Base-by-base conservation (phyloP, 2,113 vertebrate genomes). In the Bubo blakistoni region DNA sequence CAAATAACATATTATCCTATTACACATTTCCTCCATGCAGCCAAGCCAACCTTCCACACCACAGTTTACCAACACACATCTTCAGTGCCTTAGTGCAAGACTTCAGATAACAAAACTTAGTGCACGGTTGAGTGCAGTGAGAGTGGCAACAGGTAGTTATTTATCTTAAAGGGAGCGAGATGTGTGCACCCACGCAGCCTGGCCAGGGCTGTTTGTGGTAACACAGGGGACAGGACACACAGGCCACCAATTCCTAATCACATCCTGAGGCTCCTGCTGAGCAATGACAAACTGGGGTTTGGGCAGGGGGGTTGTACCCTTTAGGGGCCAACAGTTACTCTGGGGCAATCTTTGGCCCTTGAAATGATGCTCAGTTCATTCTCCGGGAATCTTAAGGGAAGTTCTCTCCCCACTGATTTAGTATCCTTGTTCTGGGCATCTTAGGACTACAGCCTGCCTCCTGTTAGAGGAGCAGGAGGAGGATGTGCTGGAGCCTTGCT, bases 121-220 rank as follows among this genome's bases (percentile, higher is more conserved):
- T 6, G 16, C 59, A 26, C 34, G 40, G 86, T 16, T 11, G 55
- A 62, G 40, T 1, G 13, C 72, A 52, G 57, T 2, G 15, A 25
- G 16, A 44, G 42, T 8, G 27, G 40, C 44, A 66, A 40, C 52
- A 52, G 57, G 27, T 2, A 7, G 16, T 30, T 42, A 52, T 9
- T 94, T 9, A 32, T 27, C 13, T 49, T 19, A 10, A 34, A 71
- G 38, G 20, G 46, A 47, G 9, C 18, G 46, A 63, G 55, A 17
- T 10, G 36, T 1, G 10, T 15, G 38, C 7, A 5, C 32, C 34
- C 13, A 1, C 4, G 16, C 26, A n/a, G 46, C 55, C 11, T 21
- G 34, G n/a, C 14, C 46, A n/a, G 40, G 54, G 22, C 58, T 47
- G 9, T 51, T 14, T 38, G 52, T 11, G n/a, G 30, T 26, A 29